Evolutionary conservation across 1,140 invertebrate genomes (phyloP).

Genomic region (Neodiprion pinetum): DNA sequence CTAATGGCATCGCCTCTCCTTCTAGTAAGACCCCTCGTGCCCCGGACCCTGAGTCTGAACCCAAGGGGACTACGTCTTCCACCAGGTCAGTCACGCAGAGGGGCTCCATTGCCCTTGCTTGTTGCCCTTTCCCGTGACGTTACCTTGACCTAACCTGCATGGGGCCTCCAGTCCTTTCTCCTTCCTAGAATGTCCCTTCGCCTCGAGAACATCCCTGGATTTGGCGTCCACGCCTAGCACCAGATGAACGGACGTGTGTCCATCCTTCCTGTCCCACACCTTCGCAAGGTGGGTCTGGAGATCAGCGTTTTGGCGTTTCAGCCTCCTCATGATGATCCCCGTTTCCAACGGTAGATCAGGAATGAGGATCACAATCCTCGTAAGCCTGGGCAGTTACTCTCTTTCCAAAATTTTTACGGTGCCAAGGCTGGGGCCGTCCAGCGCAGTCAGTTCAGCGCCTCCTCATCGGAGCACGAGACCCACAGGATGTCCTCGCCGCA

Average conservation of each 20-base stretch:
- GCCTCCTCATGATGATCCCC: background rate
- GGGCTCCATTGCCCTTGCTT: too few relatives aligned
- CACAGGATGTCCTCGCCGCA: slow-evolving; percentile 8
- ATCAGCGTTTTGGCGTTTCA: background rate
- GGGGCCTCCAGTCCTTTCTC: background rate
- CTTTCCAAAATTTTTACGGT: background rate
- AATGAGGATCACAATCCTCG: slow-evolving; percentile 8
- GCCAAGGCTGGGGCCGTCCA: too few relatives aligned
- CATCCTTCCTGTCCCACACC: slow-evolving; percentile 14
- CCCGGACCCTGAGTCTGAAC: too few relatives aligned
- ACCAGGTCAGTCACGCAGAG: too few relatives aligned
- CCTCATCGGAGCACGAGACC: slow-evolving; percentile 7
- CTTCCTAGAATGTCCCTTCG: background rate
- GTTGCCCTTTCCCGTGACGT: too few relatives aligned
- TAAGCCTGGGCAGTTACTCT: slow-evolving; percentile 8
- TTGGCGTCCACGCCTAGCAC: background rate
- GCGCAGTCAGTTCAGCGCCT: background rate
- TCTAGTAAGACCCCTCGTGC: too few relatives aligned
- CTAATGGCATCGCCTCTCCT: too few relatives aligned
- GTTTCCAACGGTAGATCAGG: background rate
- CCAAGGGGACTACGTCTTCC: too few relatives aligned
- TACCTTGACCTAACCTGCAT: background rate
- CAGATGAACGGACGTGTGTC: background rate
- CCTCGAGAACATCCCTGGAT: background rate
- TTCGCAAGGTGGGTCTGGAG: slow-evolving; percentile 6